These are phyloP conservation scores for Chironomus tentans DNA, from an alignment of 2,888 invertebrate species.

Conservation along the genomic window DNA sequence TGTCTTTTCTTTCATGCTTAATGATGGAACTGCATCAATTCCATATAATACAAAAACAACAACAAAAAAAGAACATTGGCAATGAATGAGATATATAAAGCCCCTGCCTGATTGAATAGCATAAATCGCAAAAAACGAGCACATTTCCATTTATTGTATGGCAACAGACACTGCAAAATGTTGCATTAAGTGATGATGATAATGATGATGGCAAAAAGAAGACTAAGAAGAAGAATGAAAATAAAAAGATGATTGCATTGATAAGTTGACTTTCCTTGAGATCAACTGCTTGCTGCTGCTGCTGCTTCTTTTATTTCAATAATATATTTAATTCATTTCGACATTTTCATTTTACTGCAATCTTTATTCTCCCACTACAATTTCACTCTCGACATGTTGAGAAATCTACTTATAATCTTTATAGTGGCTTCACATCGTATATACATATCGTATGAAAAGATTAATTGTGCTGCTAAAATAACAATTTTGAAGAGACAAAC, in stretches of 20 bases:
- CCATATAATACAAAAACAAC: not conserved
- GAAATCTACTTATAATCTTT: too few species aligned
- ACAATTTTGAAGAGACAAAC: too few species aligned
- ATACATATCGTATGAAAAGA: not conserved
- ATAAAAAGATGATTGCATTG: constrained; percentile 11
- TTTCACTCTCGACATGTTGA: too few species aligned
- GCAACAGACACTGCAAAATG: not conserved
- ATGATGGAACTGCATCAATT: not conserved
- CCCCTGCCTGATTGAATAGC: constrained; percentile 4
- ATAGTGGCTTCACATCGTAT: too few species aligned
- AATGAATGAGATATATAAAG: not conserved
- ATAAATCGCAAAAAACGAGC: constrained; percentile 6
- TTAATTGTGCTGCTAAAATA: constrained; percentile 6
- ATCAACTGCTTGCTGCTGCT: not conserved
- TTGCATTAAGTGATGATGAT: not conserved
- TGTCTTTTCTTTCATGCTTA: not conserved
- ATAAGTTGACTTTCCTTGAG: constrained; percentile 21
- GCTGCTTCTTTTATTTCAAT: not conserved
- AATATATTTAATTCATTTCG: not conserved
- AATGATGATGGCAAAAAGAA: not conserved
- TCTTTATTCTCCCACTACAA: not conserved
- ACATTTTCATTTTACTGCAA: not conserved
- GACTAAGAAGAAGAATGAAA: not conserved
- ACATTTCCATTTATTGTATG: not conserved
- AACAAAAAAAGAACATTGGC: not conserved